A percentile compares a stretch with the other conserved stretches of the same genome.
Evolutionary conservation across 2,113 vertebrate species (phyloP).

Genomic region (Ardeotis arabs): DNA sequence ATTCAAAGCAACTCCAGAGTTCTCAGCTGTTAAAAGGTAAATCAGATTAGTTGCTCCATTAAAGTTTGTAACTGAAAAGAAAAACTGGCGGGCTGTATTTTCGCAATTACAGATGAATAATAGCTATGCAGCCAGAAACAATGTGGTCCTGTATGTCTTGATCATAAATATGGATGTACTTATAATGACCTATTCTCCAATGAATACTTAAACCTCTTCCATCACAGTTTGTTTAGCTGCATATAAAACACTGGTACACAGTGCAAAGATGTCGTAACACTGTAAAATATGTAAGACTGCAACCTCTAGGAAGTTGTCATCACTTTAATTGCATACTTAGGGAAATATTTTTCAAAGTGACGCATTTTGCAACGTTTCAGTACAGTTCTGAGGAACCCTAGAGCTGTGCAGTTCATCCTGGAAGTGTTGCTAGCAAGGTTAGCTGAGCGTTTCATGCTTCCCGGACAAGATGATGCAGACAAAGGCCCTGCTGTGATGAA

Average conservation of each 20-base stretch:
- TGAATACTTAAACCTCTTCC: slow-evolving; percentile 13
- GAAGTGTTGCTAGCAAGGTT: background rate
- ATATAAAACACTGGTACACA: background rate
- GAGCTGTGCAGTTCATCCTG: background rate
- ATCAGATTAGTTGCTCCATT: slow-evolving; percentile 1
- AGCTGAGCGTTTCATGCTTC: background rate
- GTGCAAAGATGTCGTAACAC: background rate
- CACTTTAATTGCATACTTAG: background rate
- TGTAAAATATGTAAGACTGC: background rate
- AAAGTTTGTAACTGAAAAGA: background rate
- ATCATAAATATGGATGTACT: slow-evolving; percentile 46
- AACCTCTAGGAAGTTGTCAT: slow-evolving; percentile 38
- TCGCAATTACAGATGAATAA: slow-evolving; percentile 9
- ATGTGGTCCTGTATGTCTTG: background rate
- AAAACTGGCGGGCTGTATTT: slow-evolving; percentile 12
- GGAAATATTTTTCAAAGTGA: slow-evolving; percentile 8
- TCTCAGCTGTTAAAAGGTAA: slow-evolving; percentile 9
- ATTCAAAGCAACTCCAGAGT: background rate
- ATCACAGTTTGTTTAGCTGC: slow-evolving; percentile 9
- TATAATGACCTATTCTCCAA: slow-evolving; percentile 24
- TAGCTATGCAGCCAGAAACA: slow-evolving; percentile 5
- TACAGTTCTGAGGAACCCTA: background rate
- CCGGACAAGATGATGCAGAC: background rate
- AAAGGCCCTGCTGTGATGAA: background rate
- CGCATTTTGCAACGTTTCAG: background rate